Evolutionary conservation across 2,113 vertebrate species (phyloP).

Genomic region (Chelonoidis abingdonii): DNA sequence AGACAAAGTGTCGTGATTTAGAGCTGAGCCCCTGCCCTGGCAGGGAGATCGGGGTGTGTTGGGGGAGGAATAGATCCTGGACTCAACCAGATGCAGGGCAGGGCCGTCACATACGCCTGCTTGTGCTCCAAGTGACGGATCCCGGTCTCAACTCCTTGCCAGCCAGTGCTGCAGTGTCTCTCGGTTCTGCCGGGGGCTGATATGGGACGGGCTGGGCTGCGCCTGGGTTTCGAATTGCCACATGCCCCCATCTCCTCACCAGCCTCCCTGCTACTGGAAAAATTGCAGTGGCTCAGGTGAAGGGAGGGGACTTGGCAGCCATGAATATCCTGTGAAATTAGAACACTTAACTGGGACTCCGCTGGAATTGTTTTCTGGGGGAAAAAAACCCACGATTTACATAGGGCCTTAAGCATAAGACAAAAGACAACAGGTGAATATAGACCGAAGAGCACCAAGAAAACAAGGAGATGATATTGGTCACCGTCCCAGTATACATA

Average conservation of each 20-base stretch:
- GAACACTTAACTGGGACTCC: too few species aligned
- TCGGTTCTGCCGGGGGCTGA: not conserved
- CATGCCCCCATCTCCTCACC: not conserved
- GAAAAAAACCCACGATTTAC: fast-evolving
- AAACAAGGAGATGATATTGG: not conserved
- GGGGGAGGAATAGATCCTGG: not conserved
- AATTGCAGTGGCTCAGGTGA: too few species aligned
- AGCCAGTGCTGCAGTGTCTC: not conserved
- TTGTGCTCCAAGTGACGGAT: not conserved
- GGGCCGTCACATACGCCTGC: not conserved
- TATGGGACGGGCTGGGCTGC: not conserved
- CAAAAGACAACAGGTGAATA: not conserved
- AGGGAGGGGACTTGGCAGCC: too few species aligned
- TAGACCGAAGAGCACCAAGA: slow-evolving; percentile 1
- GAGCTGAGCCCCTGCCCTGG: not conserved
- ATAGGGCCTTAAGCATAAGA: not conserved
- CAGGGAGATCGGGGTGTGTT: not conserved
- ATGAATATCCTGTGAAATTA: too few species aligned
- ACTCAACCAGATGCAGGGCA: not conserved
- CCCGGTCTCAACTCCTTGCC: not conserved
- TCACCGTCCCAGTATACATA: not conserved
- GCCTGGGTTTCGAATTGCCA: not conserved
- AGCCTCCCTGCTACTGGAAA: not conserved
- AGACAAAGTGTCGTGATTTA: not conserved
- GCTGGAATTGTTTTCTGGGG: too few species aligned